Evolutionary conservation across 2,888 invertebrate species (phyloP), one percentile per base, ranked within the genome.

Genomic region (Axea sp.): DNA sequence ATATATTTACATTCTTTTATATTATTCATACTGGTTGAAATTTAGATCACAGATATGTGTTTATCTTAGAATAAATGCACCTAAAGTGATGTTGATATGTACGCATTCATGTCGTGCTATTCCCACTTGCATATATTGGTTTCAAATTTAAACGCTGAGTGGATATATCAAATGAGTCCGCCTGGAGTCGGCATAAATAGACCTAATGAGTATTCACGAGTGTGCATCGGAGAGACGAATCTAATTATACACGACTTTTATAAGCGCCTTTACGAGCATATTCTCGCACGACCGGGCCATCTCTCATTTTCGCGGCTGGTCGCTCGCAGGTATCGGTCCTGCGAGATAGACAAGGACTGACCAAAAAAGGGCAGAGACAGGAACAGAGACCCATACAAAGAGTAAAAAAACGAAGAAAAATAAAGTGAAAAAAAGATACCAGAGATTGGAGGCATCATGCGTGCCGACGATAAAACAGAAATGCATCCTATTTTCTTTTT

Each of bases 201-300:
- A 65, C 72, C 72, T 72, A 72, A 72, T 72, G 59, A 67, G 73
- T 67, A 67, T 73, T 65, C 67, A 67, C 60, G 59, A 72, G 65
- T 53, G 45, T 55, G 55, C 67, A 60, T 62, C 67, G 30, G 39
- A 73, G 55, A 67, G 73, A 73, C 73, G 73, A 73, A 73, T 73
- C 68, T 68, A 73, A 73, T 73, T 67, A 73, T 73, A 73, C 62
- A 68, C 73, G 68, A 73, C 68, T 73, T 73, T 73, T 73, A 73
- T 73, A 73, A 60, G 60, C 65, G 60, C 73, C 59, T 75, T 73
- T 76, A 73, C 69, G 49, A 73, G 68, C 68, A 37, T 64, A 68
- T 73, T 72, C 68, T 53, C 60, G 41, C 72, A 68, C 59, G 68
- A 41, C 26, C 41, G 49, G 76, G 62, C 57, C 69, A 76, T 76